Base-by-base conservation (phyloP, 2,797 vertebrate species). In the Spinus pinus region DNA sequence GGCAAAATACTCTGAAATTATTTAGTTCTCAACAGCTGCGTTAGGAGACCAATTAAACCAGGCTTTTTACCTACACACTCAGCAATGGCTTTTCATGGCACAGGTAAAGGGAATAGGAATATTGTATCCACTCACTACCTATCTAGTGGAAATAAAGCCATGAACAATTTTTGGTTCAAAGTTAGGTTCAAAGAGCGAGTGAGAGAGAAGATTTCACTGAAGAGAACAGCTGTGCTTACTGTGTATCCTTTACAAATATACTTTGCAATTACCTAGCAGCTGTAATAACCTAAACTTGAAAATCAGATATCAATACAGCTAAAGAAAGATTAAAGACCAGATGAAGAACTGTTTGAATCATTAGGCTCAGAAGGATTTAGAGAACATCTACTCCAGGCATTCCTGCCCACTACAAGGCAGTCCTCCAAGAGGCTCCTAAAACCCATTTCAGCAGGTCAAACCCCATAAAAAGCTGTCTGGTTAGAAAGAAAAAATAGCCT, bases 11-110 rank as follows among this genome's bases (percentile, higher is more conserved):
- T 93, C 94, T 64, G 78, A 96, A 97, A 97, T 96, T 85, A 95
- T 46, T 60, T 82, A 95, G 86, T 71, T 93, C 86, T 96, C 93
- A 96, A 94, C n/a, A 90, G 49, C 78, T 37, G 42, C 78, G 49
- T 96, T 88, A 86, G 39, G 89, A 96, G 81, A 95, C 62, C 61
- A 88, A 95, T 97, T 98, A 96, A 97, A 95, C 83, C 41, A 49
- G 75, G 93, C 94, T 96, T 97, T 96, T 95, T 75, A 90, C 95
- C 81, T 96, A 80, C 7, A 81, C 67, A 62, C 90, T 93, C 96
- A 96, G 93, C 92, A 95, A 92, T 81, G 80, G 75, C 72, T 96
- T 95, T 96, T 95, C 94, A 97, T 10, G 23, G 66, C 69, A 75
- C 69, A 74, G 85, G 62, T 94, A 90, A 96, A 94, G 57, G 42